Conservation (phyloP, 37 sponge, comb jelly and placozoan species). For the Cladorhizidae sp. region DNA sequence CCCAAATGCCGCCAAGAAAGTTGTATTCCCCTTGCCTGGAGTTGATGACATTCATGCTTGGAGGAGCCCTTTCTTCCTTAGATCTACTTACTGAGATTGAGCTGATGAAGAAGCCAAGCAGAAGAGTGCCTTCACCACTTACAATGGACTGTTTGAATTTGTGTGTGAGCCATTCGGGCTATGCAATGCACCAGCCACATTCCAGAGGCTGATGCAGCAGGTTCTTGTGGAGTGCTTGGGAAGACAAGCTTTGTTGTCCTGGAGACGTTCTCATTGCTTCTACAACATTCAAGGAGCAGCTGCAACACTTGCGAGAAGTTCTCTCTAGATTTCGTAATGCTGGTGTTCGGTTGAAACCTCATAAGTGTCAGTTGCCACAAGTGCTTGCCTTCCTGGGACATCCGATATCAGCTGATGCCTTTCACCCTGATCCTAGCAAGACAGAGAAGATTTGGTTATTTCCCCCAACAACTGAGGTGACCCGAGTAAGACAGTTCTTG, state of each 20-base stretch:
- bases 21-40: slow-evolving; percentile 29
- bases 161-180: slow-evolving; percentile 34
- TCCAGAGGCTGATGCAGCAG: slow-evolving; percentile 41
- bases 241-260: neutral
- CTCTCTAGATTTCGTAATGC: neutral
- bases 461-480: slow-evolving; percentile 4
- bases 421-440: slow-evolving; percentile 1
- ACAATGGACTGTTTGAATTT: slow-evolving; percentile 41
- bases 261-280: too few relatives aligned
- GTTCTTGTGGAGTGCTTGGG: neutral
- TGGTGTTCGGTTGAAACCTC: neutral
- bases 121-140: slow-evolving; percentile 46
- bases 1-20: slow-evolving; percentile 64
- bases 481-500: slow-evolving; percentile 9
- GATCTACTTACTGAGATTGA: neutral
- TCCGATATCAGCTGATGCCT: neutral
- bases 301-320: neutral
- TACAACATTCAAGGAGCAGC: too few relatives aligned
- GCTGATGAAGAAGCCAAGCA: slow-evolving; percentile 15
- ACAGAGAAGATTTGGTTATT: neutral
- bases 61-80: neutral
- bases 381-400: neutral
- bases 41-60: neutral
- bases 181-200: too few relatives aligned
- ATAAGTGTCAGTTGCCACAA: neutral